Evolutionary conservation across 2,888 invertebrate species (phyloP), one percentile per base, ranked within the genome.

Genomic region (Fabriciana adippe): DNA sequence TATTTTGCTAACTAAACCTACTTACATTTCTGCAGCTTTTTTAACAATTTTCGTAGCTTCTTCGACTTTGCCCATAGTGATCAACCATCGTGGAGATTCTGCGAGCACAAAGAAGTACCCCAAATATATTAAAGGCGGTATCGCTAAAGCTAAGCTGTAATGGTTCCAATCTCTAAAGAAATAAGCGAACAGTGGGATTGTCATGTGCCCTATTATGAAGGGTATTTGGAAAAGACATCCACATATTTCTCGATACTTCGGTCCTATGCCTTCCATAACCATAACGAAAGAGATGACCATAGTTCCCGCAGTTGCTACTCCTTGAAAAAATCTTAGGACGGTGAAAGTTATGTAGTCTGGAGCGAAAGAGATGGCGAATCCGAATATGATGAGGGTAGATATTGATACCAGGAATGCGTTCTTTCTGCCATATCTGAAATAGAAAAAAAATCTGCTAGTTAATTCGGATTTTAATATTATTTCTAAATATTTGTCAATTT

Each of bases 31-130:
- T 0, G 96, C 96, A n/a, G 95, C 95, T 73, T 89, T 94, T 75
- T 94, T 94, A n/a, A 97, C 87, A 1, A 96, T 93, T 56, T 81
- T 82, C 0, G 95, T 90, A 0, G 96, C 95, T 53, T 94, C 91
- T 2, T 94, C 94, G 26, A 94, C 90, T 60, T 93, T 90, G 0
- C 96, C 96, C 0, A 95, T 94, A n/a, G 95, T 94, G 70, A 96
- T 88, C 47, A 97, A 89, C 97, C 97, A 97, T 50, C 97, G 91
- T 0, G 97, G 97, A 0, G 96, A 96, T 84, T 97, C 97, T 0
- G 95, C 95, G 35, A 97, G 84, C n/a, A 95, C 77, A 92, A 95
- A 95, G 81, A 94, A 95, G 76, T 96, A 96, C 0, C 94, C 92
- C 59, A 95, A 86, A 72, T 96, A 93, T 51, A 96, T 81, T 18